These are phyloP conservation scores for Rapana venosa DNA, from an alignment of 2,888 invertebrate genomes.

Conservation along the genomic window DNA sequence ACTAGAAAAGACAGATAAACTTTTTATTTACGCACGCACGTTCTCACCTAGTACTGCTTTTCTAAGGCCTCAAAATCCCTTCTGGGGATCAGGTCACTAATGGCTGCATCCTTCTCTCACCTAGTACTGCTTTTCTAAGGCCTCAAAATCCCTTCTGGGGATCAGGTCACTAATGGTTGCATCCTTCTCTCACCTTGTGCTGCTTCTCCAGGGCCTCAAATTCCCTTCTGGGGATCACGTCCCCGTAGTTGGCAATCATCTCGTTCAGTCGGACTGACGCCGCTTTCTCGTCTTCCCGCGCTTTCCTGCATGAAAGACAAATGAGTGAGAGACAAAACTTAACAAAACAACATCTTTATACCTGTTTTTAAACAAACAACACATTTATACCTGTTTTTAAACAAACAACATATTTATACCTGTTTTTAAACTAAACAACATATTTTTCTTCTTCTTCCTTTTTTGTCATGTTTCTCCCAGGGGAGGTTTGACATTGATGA, in stretches of 20 bases:
- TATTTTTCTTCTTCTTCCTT: too few species aligned
- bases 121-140: too few species aligned
- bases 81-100: neutral
- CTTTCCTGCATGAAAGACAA: constrained; percentile 66
- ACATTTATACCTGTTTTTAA: neutral
- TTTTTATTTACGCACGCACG: too few species aligned
- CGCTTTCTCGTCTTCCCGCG: constrained; percentile 74
- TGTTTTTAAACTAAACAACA: too few species aligned
- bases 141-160: too few species aligned
- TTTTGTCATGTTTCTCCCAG: too few species aligned
- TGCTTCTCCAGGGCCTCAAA: constrained; percentile 73
- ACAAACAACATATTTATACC: neutral
- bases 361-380: neutral
- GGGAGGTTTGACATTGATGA: too few species aligned
- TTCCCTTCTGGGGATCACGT: constrained; percentile 77
- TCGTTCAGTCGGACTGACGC: constrained; percentile 73
- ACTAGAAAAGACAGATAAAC: too few species aligned
- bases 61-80: too few species aligned
- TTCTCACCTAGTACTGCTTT: too few species aligned
- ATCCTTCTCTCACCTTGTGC: constrained; percentile 60
- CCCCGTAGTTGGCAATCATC: constrained; percentile 78
- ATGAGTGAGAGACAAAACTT: neutral
- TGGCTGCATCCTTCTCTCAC: constrained; percentile 4
- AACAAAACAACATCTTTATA: neutral
- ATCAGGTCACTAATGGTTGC: neutral